Evolutionary conservation across 2,888 invertebrate genomes (phyloP).

Genomic region (Ornithoptera priamus): DNA sequence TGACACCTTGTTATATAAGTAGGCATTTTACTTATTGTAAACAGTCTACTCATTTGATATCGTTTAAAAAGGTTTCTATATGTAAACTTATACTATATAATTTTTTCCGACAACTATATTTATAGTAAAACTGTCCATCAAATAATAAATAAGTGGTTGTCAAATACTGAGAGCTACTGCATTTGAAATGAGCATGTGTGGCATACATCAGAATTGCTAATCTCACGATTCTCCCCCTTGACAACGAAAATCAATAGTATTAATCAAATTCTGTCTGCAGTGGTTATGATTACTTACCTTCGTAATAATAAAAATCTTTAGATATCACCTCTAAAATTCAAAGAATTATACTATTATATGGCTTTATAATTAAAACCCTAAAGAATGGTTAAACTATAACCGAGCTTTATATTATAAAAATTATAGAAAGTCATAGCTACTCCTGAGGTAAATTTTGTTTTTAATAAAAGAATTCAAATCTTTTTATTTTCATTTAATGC

Average conservation of each 20-base stretch:
- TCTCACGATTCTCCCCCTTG: background rate
- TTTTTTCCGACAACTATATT: background rate
- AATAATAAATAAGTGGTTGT: constrained; percentile 4
- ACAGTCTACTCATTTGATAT: background rate
- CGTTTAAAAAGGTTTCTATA: background rate
- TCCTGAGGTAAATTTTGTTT: background rate
- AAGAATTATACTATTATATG: background rate
- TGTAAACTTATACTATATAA: background rate
- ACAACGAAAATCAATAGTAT: constrained; percentile 8
- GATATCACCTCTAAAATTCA: background rate
- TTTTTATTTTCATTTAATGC: background rate
- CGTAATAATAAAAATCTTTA: background rate
- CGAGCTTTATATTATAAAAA: background rate
- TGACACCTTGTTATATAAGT: background rate
- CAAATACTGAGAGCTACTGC: background rate
- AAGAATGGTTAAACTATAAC: background rate
- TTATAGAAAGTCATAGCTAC: background rate
- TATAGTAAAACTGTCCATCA: background rate
- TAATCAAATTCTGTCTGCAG: constrained; percentile 12
- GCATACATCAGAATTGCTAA: constrained; percentile 18
- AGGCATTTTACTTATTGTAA: background rate
- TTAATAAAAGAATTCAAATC: background rate
- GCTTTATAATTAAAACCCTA: background rate
- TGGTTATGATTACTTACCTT: background rate
- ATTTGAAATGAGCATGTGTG: constrained; percentile 13